Percentiles rank a stretch among this genome's conserved stretches.
Evolutionary conservation across 2,888 invertebrate genomes (phyloP).

Genomic region (Syrista parreyssii): DNA sequence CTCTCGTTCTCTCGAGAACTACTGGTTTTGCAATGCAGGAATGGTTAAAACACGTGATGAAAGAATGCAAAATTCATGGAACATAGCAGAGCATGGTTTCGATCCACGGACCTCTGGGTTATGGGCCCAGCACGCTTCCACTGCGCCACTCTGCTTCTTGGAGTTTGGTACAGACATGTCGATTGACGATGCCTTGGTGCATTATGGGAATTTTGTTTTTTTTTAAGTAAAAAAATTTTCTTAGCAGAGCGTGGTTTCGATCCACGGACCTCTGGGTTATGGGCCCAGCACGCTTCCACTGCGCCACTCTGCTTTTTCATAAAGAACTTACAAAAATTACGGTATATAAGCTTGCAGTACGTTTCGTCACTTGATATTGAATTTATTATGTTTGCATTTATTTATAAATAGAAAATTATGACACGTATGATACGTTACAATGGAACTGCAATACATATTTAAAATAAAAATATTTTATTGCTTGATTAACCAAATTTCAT

Average conservation of each 20-base stretch:
- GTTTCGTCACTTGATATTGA: not conserved
- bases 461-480: not conserved
- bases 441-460: not conserved
- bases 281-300: constrained; percentile 63
- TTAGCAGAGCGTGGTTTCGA: constrained; percentile 60
- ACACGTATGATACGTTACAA: not conserved
- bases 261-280: constrained; percentile 62
- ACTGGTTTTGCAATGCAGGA: not conserved
- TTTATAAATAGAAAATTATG: not conserved
- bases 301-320: constrained; percentile 56
- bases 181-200: not conserved
- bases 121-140: constrained; percentile 63
- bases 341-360: not conserved
- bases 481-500: not conserved
- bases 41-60: not conserved
- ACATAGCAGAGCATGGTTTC: constrained; percentile 58
- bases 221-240: constrained; percentile 17
- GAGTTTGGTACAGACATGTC: not conserved
- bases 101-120: constrained; percentile 62
- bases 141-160: constrained; percentile 58
- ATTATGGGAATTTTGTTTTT: not conserved
- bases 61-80: not conserved
- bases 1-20: not conserved
- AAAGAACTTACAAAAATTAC: not conserved
- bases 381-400: not conserved